These are phyloP conservation scores for Drosophila koepferae DNA, from an alignment of 2,888 invertebrate species.

Conservation along the genomic window DNA sequence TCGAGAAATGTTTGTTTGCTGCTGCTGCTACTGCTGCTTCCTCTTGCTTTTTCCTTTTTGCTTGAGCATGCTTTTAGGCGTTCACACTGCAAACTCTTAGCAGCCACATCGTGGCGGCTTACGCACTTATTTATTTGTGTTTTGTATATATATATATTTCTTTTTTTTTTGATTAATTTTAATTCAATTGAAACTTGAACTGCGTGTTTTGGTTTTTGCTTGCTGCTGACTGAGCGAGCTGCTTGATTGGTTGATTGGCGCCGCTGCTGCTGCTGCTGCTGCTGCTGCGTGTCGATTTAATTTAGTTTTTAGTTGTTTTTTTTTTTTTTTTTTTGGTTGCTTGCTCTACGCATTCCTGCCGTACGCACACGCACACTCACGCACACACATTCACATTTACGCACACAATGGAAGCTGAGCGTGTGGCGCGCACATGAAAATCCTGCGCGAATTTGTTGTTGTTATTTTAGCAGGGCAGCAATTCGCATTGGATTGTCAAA, in stretches of 20 bases:
- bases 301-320: constrained; percentile 53
- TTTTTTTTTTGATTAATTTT: not conserved
- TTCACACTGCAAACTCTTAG: not conserved
- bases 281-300: constrained; percentile 50
- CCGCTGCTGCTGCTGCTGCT: constrained; percentile 10
- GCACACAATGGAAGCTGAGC: constrained; percentile 40
- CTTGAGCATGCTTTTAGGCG: constrained; percentile 36
- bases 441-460: constrained; percentile 54
- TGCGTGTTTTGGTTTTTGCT: constrained; percentile 5
- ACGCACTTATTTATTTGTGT: not conserved
- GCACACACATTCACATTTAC: constrained; percentile 17
- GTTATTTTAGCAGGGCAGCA: constrained; percentile 16
- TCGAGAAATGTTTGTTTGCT: constrained; percentile 1
- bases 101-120: constrained; percentile 1
- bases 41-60: not conserved
- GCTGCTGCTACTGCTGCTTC: not conserved
- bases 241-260: constrained; percentile 9
- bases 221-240: constrained; percentile 4
- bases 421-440: constrained; percentile 55
- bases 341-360: constrained; percentile 49
- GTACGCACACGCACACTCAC: constrained; percentile 31
- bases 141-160: not conserved
- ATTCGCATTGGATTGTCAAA: constrained; percentile 44
- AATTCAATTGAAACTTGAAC: not conserved
- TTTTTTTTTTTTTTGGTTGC: constrained; percentile 37